Base-by-base conservation (phyloP, 2,113 vertebrate genomes). In the Narcine bancroftii region DNA sequence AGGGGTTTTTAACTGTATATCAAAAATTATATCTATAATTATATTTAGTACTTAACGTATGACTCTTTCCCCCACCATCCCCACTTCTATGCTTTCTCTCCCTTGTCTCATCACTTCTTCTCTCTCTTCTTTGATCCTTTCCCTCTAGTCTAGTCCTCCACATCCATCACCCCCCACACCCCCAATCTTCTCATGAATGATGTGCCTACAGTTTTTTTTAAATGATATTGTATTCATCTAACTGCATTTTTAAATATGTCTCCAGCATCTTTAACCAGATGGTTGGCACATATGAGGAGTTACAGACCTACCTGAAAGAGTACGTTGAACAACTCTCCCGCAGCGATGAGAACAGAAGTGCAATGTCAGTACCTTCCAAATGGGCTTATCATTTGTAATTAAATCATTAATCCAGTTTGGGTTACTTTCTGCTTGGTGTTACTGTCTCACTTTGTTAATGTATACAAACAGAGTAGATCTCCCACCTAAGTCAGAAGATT, bases 261-360 rank as follows among this genome's bases (percentile, higher is more conserved):
- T 87, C 1, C 94, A 99, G 98, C 92, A 98, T 97, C 92, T 99
- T 99, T 93, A 98, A 96, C 94, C 97, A 98, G 94, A 99, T 97
- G 29, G 97, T 99, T 39, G 98, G 98, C 92, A 98, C 97, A 0
- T 98, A 98, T 1, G 97, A 98, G 93, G 98, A 99, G 93, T 96
- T 99, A 69, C 97, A 98, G 93, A 96, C 95, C 0, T 97, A 97
- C 92, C 96, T 99, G 69, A 97, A 96, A 92, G 96, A 97, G 75
- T 99, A 99, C 0, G 97, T 99, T 93, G 96, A 97, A 17, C 96
- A 97, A 87, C 96, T 99, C 92, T 95, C 96, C 92, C 95, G 94
- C 13, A 97, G 96, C 53, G 98, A 99, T 77, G 96, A 96, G 94
- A 96, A 97, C 93, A 94, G 95, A 89, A 97, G 98, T 11, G 96